Percentiles rank a stretch among this genome's conserved stretches.
These are phyloP conservation scores for Ibycter americanus DNA, from an alignment of 2,797 vertebrate genomes.

Conservation along the genomic window DNA sequence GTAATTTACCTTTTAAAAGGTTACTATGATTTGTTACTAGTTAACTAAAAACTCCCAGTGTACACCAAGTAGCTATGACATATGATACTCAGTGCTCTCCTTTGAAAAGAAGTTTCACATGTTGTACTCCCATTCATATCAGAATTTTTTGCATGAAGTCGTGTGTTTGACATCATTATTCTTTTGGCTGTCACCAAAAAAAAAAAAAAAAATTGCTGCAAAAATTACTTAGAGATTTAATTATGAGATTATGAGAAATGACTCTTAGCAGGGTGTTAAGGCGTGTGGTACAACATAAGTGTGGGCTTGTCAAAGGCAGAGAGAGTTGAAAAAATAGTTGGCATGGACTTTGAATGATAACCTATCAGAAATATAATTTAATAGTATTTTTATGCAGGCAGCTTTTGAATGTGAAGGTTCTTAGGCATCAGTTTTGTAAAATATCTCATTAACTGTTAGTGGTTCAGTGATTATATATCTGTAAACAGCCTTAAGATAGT, in stretches of 20 bases:
- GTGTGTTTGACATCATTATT: background rate
- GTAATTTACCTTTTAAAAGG: slow-evolving; percentile 38
- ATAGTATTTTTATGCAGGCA: background rate
- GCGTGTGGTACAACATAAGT: slow-evolving; percentile 20
- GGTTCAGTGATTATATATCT: background rate
- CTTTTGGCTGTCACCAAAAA: background rate
- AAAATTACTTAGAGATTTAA: slow-evolving; percentile 35
- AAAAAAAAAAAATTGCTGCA: background rate
- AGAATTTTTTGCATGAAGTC: background rate
- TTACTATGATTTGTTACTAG: slow-evolving; percentile 47
- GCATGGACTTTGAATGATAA: slow-evolving; percentile 1
- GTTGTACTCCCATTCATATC: background rate
- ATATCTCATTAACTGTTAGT: background rate
- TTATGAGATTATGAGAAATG: slow-evolving; percentile 40
- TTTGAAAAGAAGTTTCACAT: background rate
- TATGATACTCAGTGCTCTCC: background rate
- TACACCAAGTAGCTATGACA: background rate
- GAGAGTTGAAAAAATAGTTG: background rate
- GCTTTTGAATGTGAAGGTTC: background rate
- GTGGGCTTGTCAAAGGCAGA: slow-evolving; percentile 6
- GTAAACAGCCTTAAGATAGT: background rate
- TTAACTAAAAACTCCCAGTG: slow-evolving; percentile 29
- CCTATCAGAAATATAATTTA: background rate
- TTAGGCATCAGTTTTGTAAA: background rate
- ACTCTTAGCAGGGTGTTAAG: slow-evolving; percentile 25